Conservation (phyloP, 2,797 vertebrate species). For the Semotilus atromaculatus region DNA sequence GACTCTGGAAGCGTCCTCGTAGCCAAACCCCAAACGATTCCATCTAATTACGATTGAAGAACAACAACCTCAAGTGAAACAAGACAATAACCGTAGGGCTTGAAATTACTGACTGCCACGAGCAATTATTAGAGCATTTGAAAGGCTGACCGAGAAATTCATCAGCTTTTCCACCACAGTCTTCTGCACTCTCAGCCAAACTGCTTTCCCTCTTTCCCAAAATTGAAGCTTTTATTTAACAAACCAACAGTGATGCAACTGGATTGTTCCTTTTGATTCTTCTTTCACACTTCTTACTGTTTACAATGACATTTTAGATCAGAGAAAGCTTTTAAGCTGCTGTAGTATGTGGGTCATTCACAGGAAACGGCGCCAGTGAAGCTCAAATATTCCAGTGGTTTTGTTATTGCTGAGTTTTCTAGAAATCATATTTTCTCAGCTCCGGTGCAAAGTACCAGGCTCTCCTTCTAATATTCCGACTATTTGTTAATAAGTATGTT, state of each 20-base stretch:
- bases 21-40: slow-evolving; percentile 80
- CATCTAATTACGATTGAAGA: slow-evolving; percentile 62
- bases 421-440: background rate
- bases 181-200: slow-evolving; percentile 15
- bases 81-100: slow-evolving; percentile 80
- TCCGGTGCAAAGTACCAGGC: background rate
- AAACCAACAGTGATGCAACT: background rate
- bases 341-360: background rate
- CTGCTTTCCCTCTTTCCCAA: slow-evolving; percentile 1
- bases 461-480: background rate
- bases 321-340: background rate
- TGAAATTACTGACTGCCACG: slow-evolving; percentile 84
- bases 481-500: background rate
- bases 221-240: background rate
- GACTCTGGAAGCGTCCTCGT: slow-evolving; percentile 86
- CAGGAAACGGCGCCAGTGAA: background rate
- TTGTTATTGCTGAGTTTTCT: background rate
- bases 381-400: background rate
- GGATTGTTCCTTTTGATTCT: background rate
- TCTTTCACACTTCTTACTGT: background rate
- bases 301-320: background rate
- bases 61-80: slow-evolving; percentile 12
- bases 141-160: background rate
- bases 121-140: slow-evolving; percentile 15
- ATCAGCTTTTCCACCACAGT: background rate